Evolutionary conservation across 2,797 vertebrate genomes (phyloP), one percentile per base, ranked within the genome.

Genomic region (Antennarius maculatus): DNA sequence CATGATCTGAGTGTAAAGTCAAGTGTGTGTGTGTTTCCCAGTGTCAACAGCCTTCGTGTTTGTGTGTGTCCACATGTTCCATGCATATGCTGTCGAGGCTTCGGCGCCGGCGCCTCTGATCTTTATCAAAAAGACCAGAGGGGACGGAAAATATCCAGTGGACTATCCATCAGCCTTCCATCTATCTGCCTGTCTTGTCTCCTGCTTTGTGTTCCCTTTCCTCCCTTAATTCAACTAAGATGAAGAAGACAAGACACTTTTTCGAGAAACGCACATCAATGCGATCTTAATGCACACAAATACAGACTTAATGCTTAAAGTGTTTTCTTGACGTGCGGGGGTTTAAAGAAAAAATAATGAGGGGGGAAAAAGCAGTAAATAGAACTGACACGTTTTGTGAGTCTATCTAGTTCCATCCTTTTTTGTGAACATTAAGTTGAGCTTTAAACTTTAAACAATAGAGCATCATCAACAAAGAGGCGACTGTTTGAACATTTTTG

Each of bases 121-220:
- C 73, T 85, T 85, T 87, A 89, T 91, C 31, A 34, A 34, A 34
- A 34, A 34, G 31, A 34, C 80, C 81, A 83, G 81, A 85, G 86
- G 77, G 78, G 80, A 87, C 76, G 79, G 79, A 75, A 63, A 77
- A 89, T 84, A 83, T 78, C 76, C 75, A 83, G 63, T 66, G 50
- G 37, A 39, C 52, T 64, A 65, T 76, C 71, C 78, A 43, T 77
- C 74, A 68, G 61, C 76, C 74, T 53, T 74, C 76, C 17, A 34
- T 61, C 43, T 7, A 7, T 43, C 61, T 65, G 49, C 74, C 72
- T 58, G 54, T 73, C 64, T 67, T 45, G 49, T 61, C 50, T 69
- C 76, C 62, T 1, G 23, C 23, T 23, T 23, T 23, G 23, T 23
- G 23, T 23, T 23, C 2, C 23, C 23, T 47, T 49, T 23, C 43